A percentile compares a stretch with the other conserved stretches of the same genome.
phyloP scores from a whole-genome alignment of 2,888 invertebrate species.

The Punctoribates punctum region DNA sequence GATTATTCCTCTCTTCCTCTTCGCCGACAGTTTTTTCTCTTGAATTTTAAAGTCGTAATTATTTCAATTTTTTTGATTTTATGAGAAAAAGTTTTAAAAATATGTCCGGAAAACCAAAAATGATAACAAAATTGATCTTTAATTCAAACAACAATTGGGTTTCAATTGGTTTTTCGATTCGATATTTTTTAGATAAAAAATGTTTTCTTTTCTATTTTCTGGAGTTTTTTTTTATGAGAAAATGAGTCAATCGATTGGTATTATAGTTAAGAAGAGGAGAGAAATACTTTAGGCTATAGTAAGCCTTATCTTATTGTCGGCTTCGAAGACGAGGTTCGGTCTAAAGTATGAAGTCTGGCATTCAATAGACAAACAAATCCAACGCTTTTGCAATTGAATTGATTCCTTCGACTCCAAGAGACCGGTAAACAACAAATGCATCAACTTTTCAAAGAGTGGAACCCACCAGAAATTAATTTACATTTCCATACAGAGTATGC shows the following conservation, averaged over 20 bases:
- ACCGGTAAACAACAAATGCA: neutral
- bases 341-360: slow-evolving; percentile 1
- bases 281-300: slow-evolving; percentile 13
- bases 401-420: neutral
- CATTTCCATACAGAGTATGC: too few species aligned
- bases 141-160: too few species aligned
- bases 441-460: neutral
- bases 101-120: too few species aligned
- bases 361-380: neutral
- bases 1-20: too few species aligned
- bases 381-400: neutral
- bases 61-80: too few species aligned
- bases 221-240: neutral
- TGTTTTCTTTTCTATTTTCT: neutral
- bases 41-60: too few species aligned
- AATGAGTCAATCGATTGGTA: slow-evolving; percentile 23
- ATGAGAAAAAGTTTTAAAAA: too few species aligned
- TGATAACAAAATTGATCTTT: too few species aligned
- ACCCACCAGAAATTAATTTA: too few species aligned
- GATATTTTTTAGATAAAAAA: neutral
- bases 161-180: neutral
- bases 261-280: neutral
- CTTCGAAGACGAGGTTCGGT: neutral
- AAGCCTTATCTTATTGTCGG: slow-evolving; percentile 8
- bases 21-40: too few species aligned